Evolutionary conservation across 2,113 vertebrate species (phyloP), one percentile per base, ranked within the genome.

Genomic region (Sphaerodactylus townsendi): DNA sequence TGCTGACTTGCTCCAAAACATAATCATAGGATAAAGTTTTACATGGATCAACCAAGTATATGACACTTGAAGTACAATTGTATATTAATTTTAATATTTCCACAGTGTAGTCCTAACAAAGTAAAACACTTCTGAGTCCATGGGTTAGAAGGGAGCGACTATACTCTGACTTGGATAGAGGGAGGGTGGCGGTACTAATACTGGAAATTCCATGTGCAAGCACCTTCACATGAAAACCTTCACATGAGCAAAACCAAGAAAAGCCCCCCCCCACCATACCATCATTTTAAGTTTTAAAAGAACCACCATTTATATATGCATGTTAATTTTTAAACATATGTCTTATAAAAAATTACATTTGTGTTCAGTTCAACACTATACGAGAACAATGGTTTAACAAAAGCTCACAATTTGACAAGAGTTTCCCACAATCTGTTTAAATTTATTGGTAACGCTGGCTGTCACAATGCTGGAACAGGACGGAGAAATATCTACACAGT

Each of bases 371-470:
- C 91, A 79, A 93, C 46, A 91, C 46, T 59, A 39, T 74, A 87
- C 89, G 91, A 80, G 92, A 82, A 82, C 64, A 72, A 89, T 53
- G 50, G 50, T 53, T 53, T 19, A 53, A 81, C 91, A 88, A 92
- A 84, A 74, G 80, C 90, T 95, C 95, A 93, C 91, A 95, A 91
- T 93, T 84, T 91, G 95, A 93, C 87, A 92, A 75, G 78, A 91
- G 93, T 86, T 95, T 91, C 76, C 88, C 81, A 85, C 95, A 94
- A 95, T 95, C 94, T 94, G 92, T 91, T 94, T 95, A 94, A 94
- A 95, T 95, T 95, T 93, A 96, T 95, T 94, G 95, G 90, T 77
- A 84, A 78, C 82, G 92, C 90, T 92, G 96, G 92, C 91, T 95
- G 94, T 91, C 92, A 91, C 93, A 96, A 93, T 91, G 83, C 89